A percentile compares a stretch with the other conserved stretches of the same genome.
phyloP scores from a whole-genome alignment of 1,140 invertebrate species.

The Lineus longissimus region DNA sequence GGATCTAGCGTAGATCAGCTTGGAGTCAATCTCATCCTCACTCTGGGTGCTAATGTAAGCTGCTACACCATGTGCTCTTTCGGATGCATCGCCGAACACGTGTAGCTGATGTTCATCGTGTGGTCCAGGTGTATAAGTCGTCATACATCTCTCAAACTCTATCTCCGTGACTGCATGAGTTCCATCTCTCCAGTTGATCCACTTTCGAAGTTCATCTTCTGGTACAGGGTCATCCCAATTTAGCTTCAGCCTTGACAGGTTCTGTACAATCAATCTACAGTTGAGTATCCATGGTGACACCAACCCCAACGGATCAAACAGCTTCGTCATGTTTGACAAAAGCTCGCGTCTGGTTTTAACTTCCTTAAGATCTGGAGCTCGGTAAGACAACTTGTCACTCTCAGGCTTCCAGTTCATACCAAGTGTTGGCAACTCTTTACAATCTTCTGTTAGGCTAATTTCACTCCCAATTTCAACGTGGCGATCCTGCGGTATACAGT shows the following conservation, averaged over 20 bases:
- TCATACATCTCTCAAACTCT: not conserved
- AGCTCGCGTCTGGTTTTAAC: not conserved
- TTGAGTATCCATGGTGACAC: slow-evolving; percentile 1
- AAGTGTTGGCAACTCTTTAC: not conserved
- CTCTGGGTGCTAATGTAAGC: not conserved
- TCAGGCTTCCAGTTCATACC: slow-evolving; percentile 2
- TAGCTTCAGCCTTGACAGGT: not conserved
- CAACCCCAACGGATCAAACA: slow-evolving; percentile 2
- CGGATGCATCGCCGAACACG: not conserved
- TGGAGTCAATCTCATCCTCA: not conserved
- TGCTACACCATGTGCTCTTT: not conserved
- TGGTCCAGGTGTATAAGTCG: not conserved
- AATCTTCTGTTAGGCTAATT: not conserved
- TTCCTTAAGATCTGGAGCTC: not conserved
- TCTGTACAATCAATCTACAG: not conserved
- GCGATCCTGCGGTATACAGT: not conserved
- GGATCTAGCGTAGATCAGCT: slow-evolving; percentile 2
- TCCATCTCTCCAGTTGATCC: not conserved
- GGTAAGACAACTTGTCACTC: not conserved
- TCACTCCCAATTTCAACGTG: not conserved
- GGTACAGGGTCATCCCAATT: not conserved
- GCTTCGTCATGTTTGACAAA: slow-evolving; percentile 2
- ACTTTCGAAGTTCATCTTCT: not conserved
- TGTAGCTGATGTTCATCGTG: not conserved
- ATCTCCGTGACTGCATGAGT: not conserved